A percentile compares a stretch with the other conserved stretches of the same genome.
Evolutionary conservation across 2,888 invertebrate genomes (phyloP).

Genomic region (Trichopria drosophilae): DNA sequence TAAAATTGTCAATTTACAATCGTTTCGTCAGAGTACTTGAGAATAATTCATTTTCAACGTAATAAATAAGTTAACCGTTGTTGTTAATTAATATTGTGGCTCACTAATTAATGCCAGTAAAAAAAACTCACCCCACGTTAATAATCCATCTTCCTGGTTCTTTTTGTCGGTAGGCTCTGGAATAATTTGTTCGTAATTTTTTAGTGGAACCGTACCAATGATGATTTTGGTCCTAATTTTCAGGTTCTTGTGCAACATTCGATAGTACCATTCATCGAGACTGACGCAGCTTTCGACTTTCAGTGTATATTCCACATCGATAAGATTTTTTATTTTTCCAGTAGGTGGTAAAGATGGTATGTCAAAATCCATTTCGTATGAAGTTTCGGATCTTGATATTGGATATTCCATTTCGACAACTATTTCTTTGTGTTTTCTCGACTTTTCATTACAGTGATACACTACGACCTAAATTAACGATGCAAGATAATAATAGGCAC

Average conservation of each 20-base stretch:
- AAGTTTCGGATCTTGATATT: constrained; percentile 36
- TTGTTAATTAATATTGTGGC: too few relatives aligned
- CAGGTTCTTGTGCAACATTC: constrained; percentile 50
- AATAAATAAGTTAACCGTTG: too few relatives aligned
- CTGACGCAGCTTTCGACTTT: constrained; percentile 51
- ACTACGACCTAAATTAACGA: constrained; percentile 43
- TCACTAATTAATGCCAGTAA: too few relatives aligned
- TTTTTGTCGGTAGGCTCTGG: not conserved
- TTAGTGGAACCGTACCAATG: constrained; percentile 47
- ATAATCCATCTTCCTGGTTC: too few relatives aligned
- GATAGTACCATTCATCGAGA: constrained; percentile 50
- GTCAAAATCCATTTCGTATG: constrained; percentile 43
- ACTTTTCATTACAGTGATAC: constrained; percentile 47
- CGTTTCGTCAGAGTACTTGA: too few relatives aligned
- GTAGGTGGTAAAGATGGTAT: constrained; percentile 55
- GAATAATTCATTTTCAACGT: too few relatives aligned
- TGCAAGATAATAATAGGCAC: too few relatives aligned
- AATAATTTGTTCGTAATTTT: constrained; percentile 43
- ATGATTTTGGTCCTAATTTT: constrained; percentile 46
- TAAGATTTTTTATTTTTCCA: constrained; percentile 48
- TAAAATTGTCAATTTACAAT: too few relatives aligned
- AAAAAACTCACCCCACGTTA: too few relatives aligned
- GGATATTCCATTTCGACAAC: constrained; percentile 48
- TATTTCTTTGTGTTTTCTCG: constrained; percentile 50
- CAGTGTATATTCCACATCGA: constrained; percentile 53